Percentiles rank a stretch among this genome's conserved stretches.
phyloP scores from a whole-genome alignment of 2,797 vertebrate species.

The Intellagama lesueurii region DNA sequence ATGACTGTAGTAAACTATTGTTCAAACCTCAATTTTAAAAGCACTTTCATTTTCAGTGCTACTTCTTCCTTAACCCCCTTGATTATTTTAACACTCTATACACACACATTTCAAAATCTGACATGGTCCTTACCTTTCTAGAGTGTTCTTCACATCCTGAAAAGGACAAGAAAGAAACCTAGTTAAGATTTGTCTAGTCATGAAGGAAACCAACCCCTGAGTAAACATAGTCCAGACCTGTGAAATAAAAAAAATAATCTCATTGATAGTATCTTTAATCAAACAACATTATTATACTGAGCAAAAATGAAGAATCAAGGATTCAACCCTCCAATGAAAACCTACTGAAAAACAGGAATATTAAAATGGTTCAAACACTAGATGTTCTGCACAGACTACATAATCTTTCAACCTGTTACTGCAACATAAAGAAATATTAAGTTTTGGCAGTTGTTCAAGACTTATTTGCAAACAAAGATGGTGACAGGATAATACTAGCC shows the following conservation, averaged over 20 bases:
- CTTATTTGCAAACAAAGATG: no score
- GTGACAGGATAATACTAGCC: not conserved
- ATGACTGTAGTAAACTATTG: no score
- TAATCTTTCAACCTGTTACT: not conserved
- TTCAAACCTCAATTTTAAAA: no score
- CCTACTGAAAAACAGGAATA: not conserved
- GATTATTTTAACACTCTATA: no score
- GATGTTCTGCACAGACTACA: not conserved
- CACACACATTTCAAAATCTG: no score
- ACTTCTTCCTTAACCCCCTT: no score
- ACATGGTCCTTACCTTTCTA: conserved; percentile 74
- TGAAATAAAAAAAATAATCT: not conserved
- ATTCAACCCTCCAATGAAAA: not conserved
- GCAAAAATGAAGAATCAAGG: not conserved
- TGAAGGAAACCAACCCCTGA: not conserved
- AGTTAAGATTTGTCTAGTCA: not conserved
- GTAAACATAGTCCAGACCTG: not conserved
- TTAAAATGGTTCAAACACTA: not conserved
- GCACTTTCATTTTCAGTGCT: no score
- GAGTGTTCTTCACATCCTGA: conserved; percentile 76
- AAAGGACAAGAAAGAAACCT: conserved; percentile 48
- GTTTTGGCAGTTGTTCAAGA: not conserved
- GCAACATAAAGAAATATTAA: not conserved
- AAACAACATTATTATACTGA: not conserved
- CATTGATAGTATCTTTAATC: not conserved